phyloP scores from a whole-genome alignment of 2,888 invertebrate species.

The Lucinisca nassula region DNA sequence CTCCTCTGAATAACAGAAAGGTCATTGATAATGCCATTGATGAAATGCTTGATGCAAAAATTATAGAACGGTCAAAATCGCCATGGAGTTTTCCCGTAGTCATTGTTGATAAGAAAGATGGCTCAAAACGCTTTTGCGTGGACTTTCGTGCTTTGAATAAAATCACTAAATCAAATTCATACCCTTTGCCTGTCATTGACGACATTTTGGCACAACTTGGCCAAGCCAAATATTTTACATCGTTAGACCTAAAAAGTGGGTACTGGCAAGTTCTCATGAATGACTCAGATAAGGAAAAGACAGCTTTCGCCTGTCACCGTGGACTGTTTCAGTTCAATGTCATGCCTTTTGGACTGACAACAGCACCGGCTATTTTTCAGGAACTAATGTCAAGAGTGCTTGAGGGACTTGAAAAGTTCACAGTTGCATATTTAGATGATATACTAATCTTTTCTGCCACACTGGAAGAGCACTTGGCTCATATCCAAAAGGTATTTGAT shows the following conservation, averaged over 20 bases:
- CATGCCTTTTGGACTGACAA: conserved; percentile 47
- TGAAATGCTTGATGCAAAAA: conserved; percentile 61
- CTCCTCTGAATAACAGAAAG: conserved; percentile 51
- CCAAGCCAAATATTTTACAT: conserved; percentile 9
- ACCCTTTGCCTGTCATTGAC: conserved; percentile 45
- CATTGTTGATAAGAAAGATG: conserved; percentile 53
- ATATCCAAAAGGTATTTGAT: conserved; percentile 49
- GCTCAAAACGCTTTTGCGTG: conserved; percentile 42
- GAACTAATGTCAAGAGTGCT: conserved; percentile 47
- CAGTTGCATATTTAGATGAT: conserved; percentile 61
- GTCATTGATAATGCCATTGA: conserved; percentile 56
- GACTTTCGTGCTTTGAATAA: conserved; percentile 40
- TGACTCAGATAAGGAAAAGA: conserved; percentile 8
- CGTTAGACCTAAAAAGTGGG: background rate
- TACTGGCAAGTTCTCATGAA: conserved; percentile 22
- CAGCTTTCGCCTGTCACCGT: conserved; percentile 13
- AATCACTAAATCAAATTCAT: conserved; percentile 40
- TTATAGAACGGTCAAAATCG: conserved; percentile 46
- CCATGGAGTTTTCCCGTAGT: conserved; percentile 62
- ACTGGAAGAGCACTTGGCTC: conserved; percentile 54
- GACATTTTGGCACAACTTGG: conserved; percentile 31
- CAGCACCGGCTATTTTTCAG: conserved; percentile 46
- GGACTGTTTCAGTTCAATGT: conserved; percentile 51
- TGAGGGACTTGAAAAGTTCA: conserved; percentile 47
- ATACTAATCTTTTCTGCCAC: conserved; percentile 55